Evolutionary conservation across 30 jellyfish, hydroid and myxozoan species (phyloP), one percentile per base, ranked within the genome.

Genomic region (Aurelia sp.): DNA sequence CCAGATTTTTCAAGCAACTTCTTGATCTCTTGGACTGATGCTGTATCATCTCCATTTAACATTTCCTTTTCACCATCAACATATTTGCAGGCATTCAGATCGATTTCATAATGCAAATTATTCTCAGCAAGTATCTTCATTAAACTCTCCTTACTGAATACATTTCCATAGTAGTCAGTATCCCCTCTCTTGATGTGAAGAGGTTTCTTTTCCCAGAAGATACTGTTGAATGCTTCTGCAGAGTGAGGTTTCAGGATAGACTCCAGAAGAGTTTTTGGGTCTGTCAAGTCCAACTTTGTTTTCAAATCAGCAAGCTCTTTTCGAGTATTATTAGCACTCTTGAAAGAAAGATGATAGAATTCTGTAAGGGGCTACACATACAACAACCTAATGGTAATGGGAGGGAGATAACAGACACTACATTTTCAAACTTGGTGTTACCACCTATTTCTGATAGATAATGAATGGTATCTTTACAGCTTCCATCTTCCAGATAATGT

Each of bases 121-220:
- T 95, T 69, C 44, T 76, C 68, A 15, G 69, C 90, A 9, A 90
- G 63, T 4, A 95, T 76, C 30, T 74, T 86, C 63, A 76, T 30
- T 44, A 95, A 20, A n/a, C 47, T 59, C 5, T 74, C 92, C 64
- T 76, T 55, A 16, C 72, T 64, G 70, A 95, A 85, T n/a, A 95
- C 12, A 52, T 86, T 72, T 2, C 97, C 98, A 82, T 95, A 95
- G 68, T 53, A 95, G 15, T 77, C 93, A 19, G 55, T 31, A 59
- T 95, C 95, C 19, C 79, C 86, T 84, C 99, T 67, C 78, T 85
- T 95, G 69, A 95, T 74, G 67, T 80, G 88, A 63, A 89, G 77
- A 33, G 92, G 97, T 63, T 90, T 89, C 88, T 95, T 90, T 86
- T 95, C 99, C 99, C 99, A 95, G 68, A 33, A 62, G 18, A 84